phyloP scores from a whole-genome alignment of 30 jellyfish, hydroid and myxozoan species.

The Rhopilema esculentum region DNA sequence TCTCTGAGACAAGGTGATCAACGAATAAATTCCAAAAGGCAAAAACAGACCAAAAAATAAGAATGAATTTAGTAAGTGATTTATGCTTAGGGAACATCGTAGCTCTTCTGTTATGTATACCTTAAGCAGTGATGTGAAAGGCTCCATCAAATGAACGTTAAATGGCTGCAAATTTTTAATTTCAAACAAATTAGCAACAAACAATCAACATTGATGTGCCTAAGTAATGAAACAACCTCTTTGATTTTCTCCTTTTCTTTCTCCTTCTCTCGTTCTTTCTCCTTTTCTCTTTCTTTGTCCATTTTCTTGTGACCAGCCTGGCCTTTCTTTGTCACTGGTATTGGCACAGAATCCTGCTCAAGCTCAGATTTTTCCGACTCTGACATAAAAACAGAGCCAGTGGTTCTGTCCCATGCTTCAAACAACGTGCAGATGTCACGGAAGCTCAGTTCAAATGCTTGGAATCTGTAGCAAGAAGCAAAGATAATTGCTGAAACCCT shows the following conservation, averaged over 20 bases:
- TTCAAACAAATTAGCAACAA: no score
- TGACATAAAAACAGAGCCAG: slow-evolving; percentile 75
- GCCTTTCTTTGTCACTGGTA: slow-evolving; percentile 75
- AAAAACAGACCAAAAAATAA: no score
- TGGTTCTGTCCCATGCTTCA: slow-evolving; percentile 97
- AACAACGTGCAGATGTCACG: slow-evolving; percentile 70
- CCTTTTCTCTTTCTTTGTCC: slow-evolving; percentile 89
- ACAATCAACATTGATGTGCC: no score
- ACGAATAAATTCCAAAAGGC: no score
- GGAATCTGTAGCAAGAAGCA: slow-evolving; percentile 63
- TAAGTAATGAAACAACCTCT: background rate
- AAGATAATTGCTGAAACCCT: no score
- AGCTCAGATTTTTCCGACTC: slow-evolving; percentile 90
- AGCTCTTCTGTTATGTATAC: no score
- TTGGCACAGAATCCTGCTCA: slow-evolving; percentile 67
- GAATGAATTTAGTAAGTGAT: no score
- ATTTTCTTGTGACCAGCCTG: slow-evolving; percentile 68
- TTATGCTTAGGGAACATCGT: no score
- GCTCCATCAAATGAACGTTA: no score
- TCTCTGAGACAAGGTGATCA: no score
- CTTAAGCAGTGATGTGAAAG: no score
- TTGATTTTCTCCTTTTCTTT: slow-evolving; percentile 49
- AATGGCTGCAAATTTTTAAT: no score
- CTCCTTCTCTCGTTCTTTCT: slow-evolving; percentile 61
- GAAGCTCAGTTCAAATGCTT: slow-evolving; percentile 65